Conservation (phyloP, 2,797 vertebrate species). For the Prunella strophiata region DNA sequence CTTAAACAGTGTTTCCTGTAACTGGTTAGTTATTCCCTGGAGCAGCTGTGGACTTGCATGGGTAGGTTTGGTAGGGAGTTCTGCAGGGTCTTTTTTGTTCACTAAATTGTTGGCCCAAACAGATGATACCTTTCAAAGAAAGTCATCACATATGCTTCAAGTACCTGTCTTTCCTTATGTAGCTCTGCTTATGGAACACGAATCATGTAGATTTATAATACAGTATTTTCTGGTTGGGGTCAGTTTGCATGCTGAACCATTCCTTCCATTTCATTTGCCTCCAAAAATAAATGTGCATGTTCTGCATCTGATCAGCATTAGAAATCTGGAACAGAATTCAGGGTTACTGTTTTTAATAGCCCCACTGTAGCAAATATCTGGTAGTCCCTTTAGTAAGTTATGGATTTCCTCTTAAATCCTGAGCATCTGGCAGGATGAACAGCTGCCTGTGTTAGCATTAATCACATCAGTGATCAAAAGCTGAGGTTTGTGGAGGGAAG, state of each 20-base stretch:
- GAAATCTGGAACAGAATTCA: background rate
- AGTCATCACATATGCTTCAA: rapidly evolving
- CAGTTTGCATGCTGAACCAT: background rate
- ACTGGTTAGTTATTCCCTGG: background rate
- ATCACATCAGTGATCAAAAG: background rate
- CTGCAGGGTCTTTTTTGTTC: background rate
- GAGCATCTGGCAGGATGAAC: background rate
- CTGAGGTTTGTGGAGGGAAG: background rate
- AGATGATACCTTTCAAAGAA: background rate
- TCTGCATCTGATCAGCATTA: background rate
- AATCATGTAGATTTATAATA: background rate
- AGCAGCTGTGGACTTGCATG: background rate
- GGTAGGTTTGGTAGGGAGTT: background rate
- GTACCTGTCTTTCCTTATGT: background rate
- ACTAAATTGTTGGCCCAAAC: background rate
- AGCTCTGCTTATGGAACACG: background rate
- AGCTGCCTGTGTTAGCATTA: background rate
- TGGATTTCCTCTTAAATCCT: background rate
- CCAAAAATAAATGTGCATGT: background rate
- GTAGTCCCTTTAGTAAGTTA: background rate
- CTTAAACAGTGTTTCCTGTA: background rate
- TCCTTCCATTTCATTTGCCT: background rate
- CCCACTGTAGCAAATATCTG: background rate
- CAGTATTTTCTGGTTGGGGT: background rate
- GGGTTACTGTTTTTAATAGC: background rate